Evolutionary conservation across 2,888 invertebrate species (phyloP).

Genomic region (Sphinx pinastri): DNA sequence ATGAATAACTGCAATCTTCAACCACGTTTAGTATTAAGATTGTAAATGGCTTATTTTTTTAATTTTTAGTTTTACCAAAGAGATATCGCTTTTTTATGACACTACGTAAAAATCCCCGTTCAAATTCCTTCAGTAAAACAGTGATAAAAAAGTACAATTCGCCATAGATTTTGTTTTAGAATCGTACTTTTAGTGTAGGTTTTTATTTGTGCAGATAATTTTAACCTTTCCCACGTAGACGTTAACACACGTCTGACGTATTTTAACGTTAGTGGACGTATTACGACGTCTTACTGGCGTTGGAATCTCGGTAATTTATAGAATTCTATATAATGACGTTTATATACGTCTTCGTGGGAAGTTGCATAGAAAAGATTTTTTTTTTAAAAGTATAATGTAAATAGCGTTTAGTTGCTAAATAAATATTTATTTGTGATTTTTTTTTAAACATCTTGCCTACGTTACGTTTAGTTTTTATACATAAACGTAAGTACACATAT

Average conservation of each 20-base stretch:
- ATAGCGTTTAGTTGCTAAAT: constrained; percentile 40
- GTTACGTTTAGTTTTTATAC: constrained; percentile 25
- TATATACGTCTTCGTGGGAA: neutral
- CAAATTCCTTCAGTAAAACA: constrained; percentile 35
- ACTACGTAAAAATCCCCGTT: neutral
- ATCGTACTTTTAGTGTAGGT: constrained; percentile 28
- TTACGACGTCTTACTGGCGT: neutral
- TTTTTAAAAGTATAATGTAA: constrained; percentile 36
- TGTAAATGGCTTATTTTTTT: constrained; percentile 41
- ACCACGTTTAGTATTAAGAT: constrained; percentile 14
- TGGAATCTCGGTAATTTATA: too few species aligned
- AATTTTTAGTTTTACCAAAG: constrained; percentile 60
- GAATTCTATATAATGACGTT: neutral
- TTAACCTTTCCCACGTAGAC: neutral
- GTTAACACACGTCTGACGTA: neutral
- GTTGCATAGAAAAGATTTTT: neutral
- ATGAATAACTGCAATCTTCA: neutral
- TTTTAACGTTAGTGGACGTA: neutral
- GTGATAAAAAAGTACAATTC: constrained; percentile 69
- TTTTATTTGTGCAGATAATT: constrained; percentile 10
- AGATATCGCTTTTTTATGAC: constrained; percentile 46
- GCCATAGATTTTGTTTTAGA: constrained; percentile 11
- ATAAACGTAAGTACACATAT: constrained; percentile 20
- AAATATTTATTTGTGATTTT: constrained; percentile 39
- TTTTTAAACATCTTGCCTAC: constrained; percentile 33